These are phyloP conservation scores for Drosophila kanapiae DNA, from an alignment of 1,140 invertebrate genomes.

Conservation along the genomic window DNA sequence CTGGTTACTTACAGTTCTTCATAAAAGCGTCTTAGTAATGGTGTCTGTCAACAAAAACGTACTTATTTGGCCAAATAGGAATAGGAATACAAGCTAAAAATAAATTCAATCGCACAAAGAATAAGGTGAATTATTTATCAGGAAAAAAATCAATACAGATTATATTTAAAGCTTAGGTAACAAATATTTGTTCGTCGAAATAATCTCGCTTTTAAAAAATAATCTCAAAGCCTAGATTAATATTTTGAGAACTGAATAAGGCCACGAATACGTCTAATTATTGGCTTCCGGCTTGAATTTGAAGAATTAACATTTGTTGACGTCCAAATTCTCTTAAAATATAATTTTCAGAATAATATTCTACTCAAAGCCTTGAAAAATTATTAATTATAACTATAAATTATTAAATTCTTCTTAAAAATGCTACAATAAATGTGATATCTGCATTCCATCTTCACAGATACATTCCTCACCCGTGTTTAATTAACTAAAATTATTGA, in stretches of 20 bases:
- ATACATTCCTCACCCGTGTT: slow-evolving; percentile 10
- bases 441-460: background rate
- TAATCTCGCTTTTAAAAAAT: background rate
- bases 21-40: background rate
- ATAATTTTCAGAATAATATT: background rate
- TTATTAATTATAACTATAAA: too few relatives aligned
- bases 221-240: background rate
- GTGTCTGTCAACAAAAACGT: background rate
- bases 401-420: too few relatives aligned
- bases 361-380: background rate
- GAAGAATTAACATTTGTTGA: background rate
- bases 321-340: background rate
- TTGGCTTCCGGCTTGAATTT: too few relatives aligned
- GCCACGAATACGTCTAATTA: too few relatives aligned
- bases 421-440: background rate
- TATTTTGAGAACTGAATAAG: background rate
- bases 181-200: too few relatives aligned
- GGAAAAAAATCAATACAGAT: too few relatives aligned
- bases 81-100: background rate
- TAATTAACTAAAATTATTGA: slow-evolving; percentile 38
- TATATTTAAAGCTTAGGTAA: too few relatives aligned
- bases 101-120: background rate
- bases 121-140: too few relatives aligned
- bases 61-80: background rate
- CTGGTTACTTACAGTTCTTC: slow-evolving; percentile 19